Evolutionary conservation across 1,140 invertebrate species (phyloP).

Genomic region (Drosophila santomea): DNA sequence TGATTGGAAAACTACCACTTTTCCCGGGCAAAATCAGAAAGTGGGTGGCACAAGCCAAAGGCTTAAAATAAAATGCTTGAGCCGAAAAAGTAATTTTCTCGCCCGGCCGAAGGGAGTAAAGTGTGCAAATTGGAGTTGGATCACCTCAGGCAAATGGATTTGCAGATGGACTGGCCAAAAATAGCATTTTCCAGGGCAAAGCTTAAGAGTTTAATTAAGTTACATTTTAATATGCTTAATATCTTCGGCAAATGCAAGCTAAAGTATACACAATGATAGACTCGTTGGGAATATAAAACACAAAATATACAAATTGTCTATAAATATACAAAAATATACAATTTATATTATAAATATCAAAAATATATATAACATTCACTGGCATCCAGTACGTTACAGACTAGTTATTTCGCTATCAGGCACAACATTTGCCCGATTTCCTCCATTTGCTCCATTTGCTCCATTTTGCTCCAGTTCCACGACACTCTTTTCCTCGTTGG

Average conservation of each 20-base stretch:
- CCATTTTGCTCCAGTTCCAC: slow-evolving; percentile 59
- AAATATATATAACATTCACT: slow-evolving; percentile 23
- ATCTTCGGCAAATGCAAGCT: too few relatives aligned
- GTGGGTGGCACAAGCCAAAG: slow-evolving; percentile 10
- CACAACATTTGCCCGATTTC: slow-evolving; percentile 26
- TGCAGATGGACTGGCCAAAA: slow-evolving; percentile 22
- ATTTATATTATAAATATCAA: slow-evolving; percentile 42
- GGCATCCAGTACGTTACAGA: slow-evolving; percentile 57
- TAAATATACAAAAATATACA: slow-evolving; percentile 30
- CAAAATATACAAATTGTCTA: slow-evolving; percentile 6
- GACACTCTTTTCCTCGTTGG: slow-evolving; percentile 34
- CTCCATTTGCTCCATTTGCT: slow-evolving; percentile 34
- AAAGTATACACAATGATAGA: too few relatives aligned
- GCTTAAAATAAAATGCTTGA: slow-evolving; percentile 30
- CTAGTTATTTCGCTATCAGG: slow-evolving; percentile 78
- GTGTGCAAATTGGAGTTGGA: background rate
- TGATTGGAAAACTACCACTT: slow-evolving; percentile 82
- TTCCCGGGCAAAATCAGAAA: slow-evolving; percentile 1
- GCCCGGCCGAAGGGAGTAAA: slow-evolving; percentile 8
- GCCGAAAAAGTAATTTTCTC: slow-evolving; percentile 38
- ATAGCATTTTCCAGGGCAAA: slow-evolving; percentile 4
- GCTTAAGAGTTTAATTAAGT: background rate
- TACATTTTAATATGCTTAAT: background rate
- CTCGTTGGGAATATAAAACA: background rate
- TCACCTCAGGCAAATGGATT: slow-evolving; percentile 14